Evolutionary conservation across 2,797 vertebrate genomes (phyloP).

Genomic region (Pelobates cultripes): DNA sequence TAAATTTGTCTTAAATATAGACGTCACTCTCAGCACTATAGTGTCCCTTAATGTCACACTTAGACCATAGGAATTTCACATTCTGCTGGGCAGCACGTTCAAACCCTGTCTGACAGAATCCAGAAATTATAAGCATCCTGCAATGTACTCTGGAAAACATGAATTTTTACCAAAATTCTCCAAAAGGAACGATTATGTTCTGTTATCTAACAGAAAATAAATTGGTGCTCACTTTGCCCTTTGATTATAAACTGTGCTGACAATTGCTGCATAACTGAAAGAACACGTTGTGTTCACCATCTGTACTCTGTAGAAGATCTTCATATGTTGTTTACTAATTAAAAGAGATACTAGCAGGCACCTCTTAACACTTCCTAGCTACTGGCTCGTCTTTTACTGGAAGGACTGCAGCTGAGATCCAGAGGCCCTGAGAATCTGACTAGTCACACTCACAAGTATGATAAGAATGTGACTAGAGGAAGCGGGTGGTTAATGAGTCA

Average conservation of each 20-base stretch:
- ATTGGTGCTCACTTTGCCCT: not conserved
- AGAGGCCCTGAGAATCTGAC: conserved; percentile 78
- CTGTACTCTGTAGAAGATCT: not conserved
- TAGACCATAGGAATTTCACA: too few species aligned
- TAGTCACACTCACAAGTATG: conserved; percentile 79
- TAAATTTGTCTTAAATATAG: too few species aligned
- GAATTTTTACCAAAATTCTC: too few species aligned
- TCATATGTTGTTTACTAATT: not conserved
- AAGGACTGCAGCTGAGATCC: conserved; percentile 58
- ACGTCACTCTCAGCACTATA: too few species aligned
- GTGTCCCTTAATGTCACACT: too few species aligned
- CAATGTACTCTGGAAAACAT: too few species aligned
- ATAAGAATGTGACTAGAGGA: conserved; percentile 79
- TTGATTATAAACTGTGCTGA: not conserved
- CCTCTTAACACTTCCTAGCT: not conserved
- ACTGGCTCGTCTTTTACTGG: conserved; percentile 62
- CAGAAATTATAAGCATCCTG: too few species aligned
- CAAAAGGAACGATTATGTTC: too few species aligned
- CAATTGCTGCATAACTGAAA: not conserved
- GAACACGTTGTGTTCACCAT: not conserved
- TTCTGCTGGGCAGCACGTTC: too few species aligned
- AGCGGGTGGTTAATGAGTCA: conserved; percentile 80
- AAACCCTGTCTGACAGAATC: too few species aligned
- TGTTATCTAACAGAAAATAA: too few species aligned
- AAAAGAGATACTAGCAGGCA: conserved; percentile 11